Conservation (phyloP, 2,888 invertebrate species). For the Machimus rusticus region DNA sequence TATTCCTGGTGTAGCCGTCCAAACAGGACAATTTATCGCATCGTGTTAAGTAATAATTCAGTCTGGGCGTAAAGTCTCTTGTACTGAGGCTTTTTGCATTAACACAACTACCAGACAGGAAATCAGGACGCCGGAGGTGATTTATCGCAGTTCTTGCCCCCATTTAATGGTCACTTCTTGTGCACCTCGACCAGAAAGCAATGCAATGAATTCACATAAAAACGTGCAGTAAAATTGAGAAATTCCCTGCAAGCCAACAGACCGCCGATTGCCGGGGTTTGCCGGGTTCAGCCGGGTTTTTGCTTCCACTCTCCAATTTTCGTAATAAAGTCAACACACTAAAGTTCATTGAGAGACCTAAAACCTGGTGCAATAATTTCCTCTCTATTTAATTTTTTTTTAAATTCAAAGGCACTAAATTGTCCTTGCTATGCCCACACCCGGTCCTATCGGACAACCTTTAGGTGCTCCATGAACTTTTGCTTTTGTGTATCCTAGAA, state of each 20-base stretch:
- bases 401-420: neutral
- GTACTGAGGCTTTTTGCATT: neutral
- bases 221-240: neutral
- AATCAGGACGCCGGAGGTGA: neutral
- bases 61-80: neutral
- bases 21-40: neutral
- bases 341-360: neutral
- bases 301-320: neutral
- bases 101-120: neutral
- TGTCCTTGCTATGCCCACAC: neutral
- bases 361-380: neutral
- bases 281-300: neutral
- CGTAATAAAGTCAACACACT: neutral
- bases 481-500: constrained; percentile 6
- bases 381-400: neutral
- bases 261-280: neutral
- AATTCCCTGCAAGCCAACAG: neutral
- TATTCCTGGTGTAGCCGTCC: neutral
- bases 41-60: neutral
- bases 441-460: neutral
- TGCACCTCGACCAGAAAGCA: neutral
- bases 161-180: neutral
- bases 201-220: neutral
- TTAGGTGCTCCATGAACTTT: constrained; percentile 17
- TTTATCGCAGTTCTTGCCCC: neutral